Conservation (phyloP, 2,113 vertebrate species). For the Geococcyx californianus region DNA sequence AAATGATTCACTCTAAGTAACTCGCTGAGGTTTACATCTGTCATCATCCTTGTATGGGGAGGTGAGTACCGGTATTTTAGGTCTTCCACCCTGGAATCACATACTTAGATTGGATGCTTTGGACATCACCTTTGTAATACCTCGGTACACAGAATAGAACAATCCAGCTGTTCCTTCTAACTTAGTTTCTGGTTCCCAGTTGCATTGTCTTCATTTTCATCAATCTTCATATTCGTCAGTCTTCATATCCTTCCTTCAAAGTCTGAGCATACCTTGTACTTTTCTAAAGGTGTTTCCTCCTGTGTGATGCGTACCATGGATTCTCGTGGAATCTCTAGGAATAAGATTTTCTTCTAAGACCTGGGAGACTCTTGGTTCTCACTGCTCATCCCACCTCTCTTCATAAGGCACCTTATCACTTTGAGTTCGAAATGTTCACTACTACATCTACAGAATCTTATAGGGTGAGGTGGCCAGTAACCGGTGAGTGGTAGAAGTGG, state of each 20-base stretch:
- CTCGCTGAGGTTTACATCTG: neutral
- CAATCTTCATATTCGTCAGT: neutral
- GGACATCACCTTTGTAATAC: neutral
- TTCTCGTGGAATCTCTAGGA: neutral
- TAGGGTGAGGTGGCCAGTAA: neutral
- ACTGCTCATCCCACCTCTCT: neutral
- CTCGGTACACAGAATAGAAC: neutral
- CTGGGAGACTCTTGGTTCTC: neutral
- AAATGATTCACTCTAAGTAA: neutral
- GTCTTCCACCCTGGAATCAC: neutral
- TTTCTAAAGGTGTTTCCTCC: neutral
- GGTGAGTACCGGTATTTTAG: neutral
- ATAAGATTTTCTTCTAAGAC: neutral
- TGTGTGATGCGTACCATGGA: accelerated
- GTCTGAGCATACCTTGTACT: neutral
- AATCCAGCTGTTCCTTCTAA: neutral
- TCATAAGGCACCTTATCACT: neutral
- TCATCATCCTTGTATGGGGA: neutral
- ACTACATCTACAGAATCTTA: neutral
- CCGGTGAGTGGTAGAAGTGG: neutral
- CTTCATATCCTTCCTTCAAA: neutral
- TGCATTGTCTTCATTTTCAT: neutral
- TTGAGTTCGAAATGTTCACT: neutral
- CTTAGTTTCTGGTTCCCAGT: neutral
- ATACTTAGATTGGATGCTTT: neutral